phyloP scores from a whole-genome alignment of 1,140 invertebrate species.

The Delia radicum region DNA sequence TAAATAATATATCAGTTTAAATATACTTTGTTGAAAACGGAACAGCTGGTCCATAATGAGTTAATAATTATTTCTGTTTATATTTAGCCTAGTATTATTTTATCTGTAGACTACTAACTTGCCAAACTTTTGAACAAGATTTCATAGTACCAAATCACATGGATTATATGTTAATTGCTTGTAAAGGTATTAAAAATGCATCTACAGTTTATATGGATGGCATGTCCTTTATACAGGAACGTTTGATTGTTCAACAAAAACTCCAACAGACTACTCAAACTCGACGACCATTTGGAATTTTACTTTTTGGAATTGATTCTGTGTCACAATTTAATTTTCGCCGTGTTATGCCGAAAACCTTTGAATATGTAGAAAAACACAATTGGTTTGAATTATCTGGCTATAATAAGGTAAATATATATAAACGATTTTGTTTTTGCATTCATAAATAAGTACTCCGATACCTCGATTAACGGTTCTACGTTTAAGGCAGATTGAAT shows the following conservation, averaged over 20 bases:
- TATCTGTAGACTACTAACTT: background rate
- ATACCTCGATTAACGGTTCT: too few relatives aligned
- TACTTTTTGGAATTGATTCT: slow-evolving; percentile 41
- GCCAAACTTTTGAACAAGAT: background rate
- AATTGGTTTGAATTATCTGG: slow-evolving; percentile 42
- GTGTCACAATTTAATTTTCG: slow-evolving; percentile 54
- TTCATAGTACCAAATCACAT: background rate
- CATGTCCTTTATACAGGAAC: slow-evolving; percentile 1
- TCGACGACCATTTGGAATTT: slow-evolving; percentile 26
- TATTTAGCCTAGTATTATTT: too few relatives aligned
- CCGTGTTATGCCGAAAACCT: slow-evolving; percentile 38
- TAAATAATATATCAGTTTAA: too few relatives aligned
- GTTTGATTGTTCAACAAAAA: background rate
- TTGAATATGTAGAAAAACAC: slow-evolving; percentile 30
- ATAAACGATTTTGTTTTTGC: too few relatives aligned
- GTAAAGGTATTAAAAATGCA: background rate
- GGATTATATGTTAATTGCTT: background rate
- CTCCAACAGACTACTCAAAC: background rate
- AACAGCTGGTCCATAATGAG: too few relatives aligned
- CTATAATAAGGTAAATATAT: slow-evolving; percentile 42
- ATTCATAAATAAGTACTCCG: too few relatives aligned
- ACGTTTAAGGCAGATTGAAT: too few relatives aligned
- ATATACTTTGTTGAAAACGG: too few relatives aligned
- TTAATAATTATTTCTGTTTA: too few relatives aligned
- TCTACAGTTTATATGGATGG: background rate